These are phyloP conservation scores for Stercorarius parasiticus DNA, from an alignment of 2,113 vertebrate genomes.

Conservation along the genomic window DNA sequence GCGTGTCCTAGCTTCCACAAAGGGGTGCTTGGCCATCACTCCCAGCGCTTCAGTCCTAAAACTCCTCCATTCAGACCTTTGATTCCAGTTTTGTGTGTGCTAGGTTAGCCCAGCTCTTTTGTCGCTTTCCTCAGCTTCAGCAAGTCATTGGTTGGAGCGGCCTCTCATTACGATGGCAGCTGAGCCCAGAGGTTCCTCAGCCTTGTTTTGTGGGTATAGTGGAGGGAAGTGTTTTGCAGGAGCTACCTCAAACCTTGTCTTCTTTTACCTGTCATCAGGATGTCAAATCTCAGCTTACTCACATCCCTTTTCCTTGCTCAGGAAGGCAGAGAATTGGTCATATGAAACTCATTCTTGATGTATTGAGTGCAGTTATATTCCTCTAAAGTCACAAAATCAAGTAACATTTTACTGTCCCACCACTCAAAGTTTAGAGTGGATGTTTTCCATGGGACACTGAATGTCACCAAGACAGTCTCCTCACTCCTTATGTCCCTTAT, in stretches of 20 bases:
- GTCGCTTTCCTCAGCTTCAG: background rate
- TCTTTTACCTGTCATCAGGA: background rate
- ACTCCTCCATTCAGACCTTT: background rate
- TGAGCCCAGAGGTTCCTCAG: background rate
- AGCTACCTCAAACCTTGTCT: background rate
- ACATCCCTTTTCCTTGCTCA: background rate
- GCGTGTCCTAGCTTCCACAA: background rate
- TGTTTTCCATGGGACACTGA: background rate
- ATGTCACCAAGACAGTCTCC: background rate
- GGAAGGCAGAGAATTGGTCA: background rate
- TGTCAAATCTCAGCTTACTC: background rate
- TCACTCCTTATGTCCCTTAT: background rate
- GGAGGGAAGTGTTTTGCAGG: background rate
- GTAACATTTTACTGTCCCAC: background rate
- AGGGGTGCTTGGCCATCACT: background rate
- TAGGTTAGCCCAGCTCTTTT: background rate
- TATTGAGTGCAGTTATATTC: background rate
- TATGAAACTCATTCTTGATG: background rate
- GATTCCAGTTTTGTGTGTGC: background rate
- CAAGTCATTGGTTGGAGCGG: background rate
- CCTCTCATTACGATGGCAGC: background rate
- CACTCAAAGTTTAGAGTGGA: background rate
- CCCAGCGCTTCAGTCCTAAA: background rate
- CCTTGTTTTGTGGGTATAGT: background rate
- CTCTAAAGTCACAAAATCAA: background rate